These are phyloP conservation scores for Dasyprocta punctata DNA, from an alignment of 2,113 vertebrate species.

Conservation along the genomic window DNA sequence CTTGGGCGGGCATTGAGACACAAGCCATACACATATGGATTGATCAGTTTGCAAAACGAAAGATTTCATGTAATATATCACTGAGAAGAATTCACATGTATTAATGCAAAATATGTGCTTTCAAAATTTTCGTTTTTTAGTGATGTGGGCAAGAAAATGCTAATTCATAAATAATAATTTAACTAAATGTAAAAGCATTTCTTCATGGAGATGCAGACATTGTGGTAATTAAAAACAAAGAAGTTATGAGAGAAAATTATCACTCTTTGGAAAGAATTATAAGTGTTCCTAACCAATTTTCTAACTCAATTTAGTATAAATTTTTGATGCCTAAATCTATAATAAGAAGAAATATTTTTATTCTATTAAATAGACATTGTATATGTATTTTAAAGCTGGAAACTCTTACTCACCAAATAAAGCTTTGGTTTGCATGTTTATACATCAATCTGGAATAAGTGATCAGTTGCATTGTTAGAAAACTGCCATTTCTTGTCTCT, in stretches of 20 bases:
- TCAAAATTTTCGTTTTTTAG: background rate
- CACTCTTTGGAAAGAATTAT: background rate
- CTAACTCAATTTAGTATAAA: conserved; percentile 33
- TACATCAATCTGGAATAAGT: background rate
- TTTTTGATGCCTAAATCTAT: conserved; percentile 60
- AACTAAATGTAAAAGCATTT: background rate
- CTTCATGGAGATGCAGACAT: too few relatives aligned
- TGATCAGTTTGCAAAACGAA: background rate
- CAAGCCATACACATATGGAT: background rate
- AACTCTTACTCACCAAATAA: conserved; percentile 5
- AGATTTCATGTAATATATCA: background rate
- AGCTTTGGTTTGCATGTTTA: background rate
- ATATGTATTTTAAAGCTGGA: conserved; percentile 45
- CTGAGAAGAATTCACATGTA: background rate
- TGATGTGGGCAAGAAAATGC: background rate
- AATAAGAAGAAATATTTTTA: background rate
- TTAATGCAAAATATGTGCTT: background rate
- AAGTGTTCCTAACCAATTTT: background rate
- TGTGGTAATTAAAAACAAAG: background rate
- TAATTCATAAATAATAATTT: conserved; percentile 4
- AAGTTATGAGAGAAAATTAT: background rate
- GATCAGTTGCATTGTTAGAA: background rate
- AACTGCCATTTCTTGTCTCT: background rate
- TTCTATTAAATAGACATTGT: background rate
- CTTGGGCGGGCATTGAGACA: background rate